Base-by-base conservation (phyloP, 2,797 vertebrate genomes). In the Bradypus variegatus region DNA sequence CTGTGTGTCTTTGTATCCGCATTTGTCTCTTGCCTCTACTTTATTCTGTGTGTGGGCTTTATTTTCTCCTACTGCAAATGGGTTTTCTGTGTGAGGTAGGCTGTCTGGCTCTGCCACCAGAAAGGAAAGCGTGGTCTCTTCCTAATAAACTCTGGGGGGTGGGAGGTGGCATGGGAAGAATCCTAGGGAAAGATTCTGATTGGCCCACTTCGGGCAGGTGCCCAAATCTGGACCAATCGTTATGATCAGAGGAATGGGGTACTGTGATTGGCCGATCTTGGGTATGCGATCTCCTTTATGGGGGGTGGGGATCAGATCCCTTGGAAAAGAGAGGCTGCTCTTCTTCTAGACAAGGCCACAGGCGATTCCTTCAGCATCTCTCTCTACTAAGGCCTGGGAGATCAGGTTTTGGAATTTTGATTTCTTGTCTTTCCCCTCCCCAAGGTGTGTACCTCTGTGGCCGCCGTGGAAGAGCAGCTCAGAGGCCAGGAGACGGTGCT, bases 361-460 rank as follows among this genome's bases (percentile, higher is more conserved):
- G 8, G 14, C 31, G 33, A 72, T 91, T 80, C 69, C 67, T 88
- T 75, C 23, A 31, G 76, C 60, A 4, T 73, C n/a, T 50, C 4
- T 11, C 19, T 45, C 62, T 50, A 21, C 23, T 8, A 23, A 81
- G 41, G 13, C 69, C 36, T 62, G 53, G 72, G 82, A 76, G 53
- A 38, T 27, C 29, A 25, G 41, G n/a, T 48, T 15, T 36, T 76
- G 70, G 53, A 36, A 27, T 64, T 86, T 64, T 55, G 11, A 36
- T 77, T 9, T 31, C 64, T 89, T 70, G 3, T 67, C 72, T 13
- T 29, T 81, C 94, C 65, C 92, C 82, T 86, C 79, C 93, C 86
- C 94, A 89, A 98, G 98, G 97, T 97, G 3, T 91, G 85, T 60
- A 94, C 76, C 92, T 84, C 75, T 6, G 50, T 98, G 91, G 96